Conservation (phyloP, 2,113 vertebrate species). For the Naja naja region DNA sequence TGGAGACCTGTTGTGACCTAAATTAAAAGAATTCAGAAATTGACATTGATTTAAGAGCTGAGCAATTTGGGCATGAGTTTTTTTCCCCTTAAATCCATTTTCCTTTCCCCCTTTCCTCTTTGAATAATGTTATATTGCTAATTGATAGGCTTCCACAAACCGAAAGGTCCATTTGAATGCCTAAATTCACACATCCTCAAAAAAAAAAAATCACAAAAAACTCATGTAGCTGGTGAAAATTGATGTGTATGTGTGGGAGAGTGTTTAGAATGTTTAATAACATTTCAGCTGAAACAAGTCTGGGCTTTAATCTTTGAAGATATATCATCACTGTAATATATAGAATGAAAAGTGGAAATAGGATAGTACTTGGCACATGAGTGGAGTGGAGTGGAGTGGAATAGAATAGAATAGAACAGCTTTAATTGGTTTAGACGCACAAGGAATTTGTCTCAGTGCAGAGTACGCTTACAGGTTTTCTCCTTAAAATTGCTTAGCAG, state of each 20-base stretch:
- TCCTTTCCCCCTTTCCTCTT: background rate
- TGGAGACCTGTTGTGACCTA: background rate
- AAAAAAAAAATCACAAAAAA: background rate
- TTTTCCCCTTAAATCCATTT: background rate
- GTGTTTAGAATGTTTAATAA: background rate
- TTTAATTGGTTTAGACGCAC: background rate
- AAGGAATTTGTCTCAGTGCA: background rate
- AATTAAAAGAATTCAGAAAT: background rate
- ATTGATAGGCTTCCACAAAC: background rate
- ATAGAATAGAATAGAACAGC: background rate
- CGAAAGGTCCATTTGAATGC: background rate
- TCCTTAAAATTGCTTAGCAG: background rate
- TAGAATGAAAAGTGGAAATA: background rate
- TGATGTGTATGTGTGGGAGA: background rate
- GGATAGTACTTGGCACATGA: background rate
- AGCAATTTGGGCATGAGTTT: background rate
- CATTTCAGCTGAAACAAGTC: background rate
- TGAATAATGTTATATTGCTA: background rate
- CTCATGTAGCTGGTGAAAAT: background rate
- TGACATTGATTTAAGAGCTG: background rate
- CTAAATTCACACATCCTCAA: too few relatives aligned
- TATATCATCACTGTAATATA: background rate
- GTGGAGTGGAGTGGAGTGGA: background rate
- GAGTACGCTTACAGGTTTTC: background rate
- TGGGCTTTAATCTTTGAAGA: background rate